phyloP scores from a whole-genome alignment of 2,113 vertebrate genomes.

The Neomonachus schauinslandi region DNA sequence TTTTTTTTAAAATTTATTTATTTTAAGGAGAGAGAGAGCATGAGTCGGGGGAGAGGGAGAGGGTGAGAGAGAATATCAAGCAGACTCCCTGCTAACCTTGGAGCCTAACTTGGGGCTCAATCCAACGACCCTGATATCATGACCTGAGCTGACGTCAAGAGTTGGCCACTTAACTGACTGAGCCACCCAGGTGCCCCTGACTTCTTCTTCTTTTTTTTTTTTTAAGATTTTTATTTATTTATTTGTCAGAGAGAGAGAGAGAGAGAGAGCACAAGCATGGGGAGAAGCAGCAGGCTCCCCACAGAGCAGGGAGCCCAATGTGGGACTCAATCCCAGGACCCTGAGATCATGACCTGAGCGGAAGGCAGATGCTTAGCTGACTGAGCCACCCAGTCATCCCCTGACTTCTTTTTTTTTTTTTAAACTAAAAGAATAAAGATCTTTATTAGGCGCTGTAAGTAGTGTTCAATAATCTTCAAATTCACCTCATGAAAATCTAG shows the following conservation, averaged over 20 bases:
- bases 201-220: background rate
- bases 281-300: background rate
- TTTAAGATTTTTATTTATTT: background rate
- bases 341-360: background rate
- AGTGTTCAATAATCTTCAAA: slow-evolving; percentile 97
- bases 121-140: background rate
- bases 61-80: background rate
- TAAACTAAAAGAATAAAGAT: slow-evolving; percentile 98
- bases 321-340: background rate
- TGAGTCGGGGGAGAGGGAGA: background rate
- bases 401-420: background rate
- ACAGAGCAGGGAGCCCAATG: background rate
- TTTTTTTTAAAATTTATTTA: background rate
- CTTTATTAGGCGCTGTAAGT: slow-evolving; percentile 99
- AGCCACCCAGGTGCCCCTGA: background rate
- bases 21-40: background rate
- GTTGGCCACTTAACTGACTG: background rate
- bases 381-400: background rate
- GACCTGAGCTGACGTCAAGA: background rate
- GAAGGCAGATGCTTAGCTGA: background rate
- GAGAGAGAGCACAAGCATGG: too few relatives aligned
- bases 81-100: background rate
- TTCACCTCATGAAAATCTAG: slow-evolving; percentile 79
- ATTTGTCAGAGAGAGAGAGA: background rate
- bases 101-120: background rate